Base-by-base conservation (phyloP, 2,888 invertebrate species). In the Drosophila antonietae region DNA sequence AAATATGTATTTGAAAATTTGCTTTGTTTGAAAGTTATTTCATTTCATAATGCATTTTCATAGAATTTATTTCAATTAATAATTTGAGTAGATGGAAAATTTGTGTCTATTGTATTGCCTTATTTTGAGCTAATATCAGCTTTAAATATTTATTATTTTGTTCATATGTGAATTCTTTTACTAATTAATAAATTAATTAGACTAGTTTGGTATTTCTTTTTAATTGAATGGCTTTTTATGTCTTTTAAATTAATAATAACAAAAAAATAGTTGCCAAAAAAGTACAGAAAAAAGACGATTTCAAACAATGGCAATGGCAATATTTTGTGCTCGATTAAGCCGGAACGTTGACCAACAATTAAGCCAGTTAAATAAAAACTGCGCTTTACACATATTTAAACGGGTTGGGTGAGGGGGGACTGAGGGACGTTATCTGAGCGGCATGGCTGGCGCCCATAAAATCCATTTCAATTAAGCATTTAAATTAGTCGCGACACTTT, bases 401-500 rank as follows among this genome's bases (percentile, higher is more conserved):
- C 33, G 33, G 10, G 1, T 12, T n/a, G n/a, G n/a, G n/a, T n/a
- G n/a, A n/a, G n/a, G n/a, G n/a, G n/a, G n/a, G 20, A 35, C 14
- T 2, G 49, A 1, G 7, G 20, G 49, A 18, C 9, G 31, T 58
- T 76, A 84, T 75, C 82, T 78, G 88, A 65, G 67, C 70, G 65
- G 75, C 70, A 72, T 76, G 76, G 68, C 65, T 66, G 80, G 78
- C 73, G 76, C 68, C 78, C 83, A 84, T 83, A 90, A 90, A 90
- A 89, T 81, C 89, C 88, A 88, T 90, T 90, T 91, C 90, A 90
- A 90, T 90, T 90, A 90, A 90, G 86, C 78, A 90, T 90, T 90
- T 88, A 90, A 90, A 90, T 90, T 89, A 90, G 89, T 90, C 88
- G 85, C 85, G 78, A 90, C 90, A 87, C 88, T 81, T 81, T 78